Conservation (phyloP, 1,140 invertebrate genomes). For the Leptinotarsa undecemlineata region DNA sequence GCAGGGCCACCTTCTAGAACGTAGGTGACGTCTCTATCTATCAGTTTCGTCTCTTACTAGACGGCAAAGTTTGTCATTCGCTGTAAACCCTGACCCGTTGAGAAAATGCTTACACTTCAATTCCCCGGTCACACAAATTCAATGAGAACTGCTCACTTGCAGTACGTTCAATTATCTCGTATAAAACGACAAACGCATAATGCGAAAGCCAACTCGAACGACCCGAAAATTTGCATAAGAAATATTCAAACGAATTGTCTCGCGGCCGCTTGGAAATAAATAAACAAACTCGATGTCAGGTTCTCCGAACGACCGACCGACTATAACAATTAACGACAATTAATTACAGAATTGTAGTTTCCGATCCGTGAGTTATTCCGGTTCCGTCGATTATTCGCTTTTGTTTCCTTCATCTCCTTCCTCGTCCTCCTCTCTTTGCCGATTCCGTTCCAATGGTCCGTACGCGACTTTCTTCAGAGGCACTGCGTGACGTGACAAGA, state of each 20-base stretch:
- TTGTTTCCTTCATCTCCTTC: background rate
- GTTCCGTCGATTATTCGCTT: background rate
- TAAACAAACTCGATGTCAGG: too few relatives aligned
- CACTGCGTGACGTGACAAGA: slow-evolving; percentile 4
- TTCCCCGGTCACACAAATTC: too few relatives aligned
- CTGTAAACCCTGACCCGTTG: too few relatives aligned
- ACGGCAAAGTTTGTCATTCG: too few relatives aligned
- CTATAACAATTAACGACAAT: background rate
- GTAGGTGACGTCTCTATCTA: too few relatives aligned
- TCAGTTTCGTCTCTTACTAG: too few relatives aligned
- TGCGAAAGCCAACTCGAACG: background rate
- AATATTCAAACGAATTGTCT: background rate
- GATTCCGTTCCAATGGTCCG: background rate
- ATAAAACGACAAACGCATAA: too few relatives aligned
- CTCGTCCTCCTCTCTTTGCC: background rate
- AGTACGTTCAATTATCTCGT: too few relatives aligned
- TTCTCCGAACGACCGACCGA: background rate
- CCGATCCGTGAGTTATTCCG: background rate
- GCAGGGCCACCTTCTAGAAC: too few relatives aligned
- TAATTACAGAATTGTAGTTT: background rate
- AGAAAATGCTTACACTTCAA: too few relatives aligned
- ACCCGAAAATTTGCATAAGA: slow-evolving; percentile 5
- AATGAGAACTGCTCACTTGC: too few relatives aligned
- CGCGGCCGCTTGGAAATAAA: too few relatives aligned
- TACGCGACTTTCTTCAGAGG: background rate